Conservation (phyloP, 1,140 invertebrate genomes). For the Elymnias hypermnestra region DNA sequence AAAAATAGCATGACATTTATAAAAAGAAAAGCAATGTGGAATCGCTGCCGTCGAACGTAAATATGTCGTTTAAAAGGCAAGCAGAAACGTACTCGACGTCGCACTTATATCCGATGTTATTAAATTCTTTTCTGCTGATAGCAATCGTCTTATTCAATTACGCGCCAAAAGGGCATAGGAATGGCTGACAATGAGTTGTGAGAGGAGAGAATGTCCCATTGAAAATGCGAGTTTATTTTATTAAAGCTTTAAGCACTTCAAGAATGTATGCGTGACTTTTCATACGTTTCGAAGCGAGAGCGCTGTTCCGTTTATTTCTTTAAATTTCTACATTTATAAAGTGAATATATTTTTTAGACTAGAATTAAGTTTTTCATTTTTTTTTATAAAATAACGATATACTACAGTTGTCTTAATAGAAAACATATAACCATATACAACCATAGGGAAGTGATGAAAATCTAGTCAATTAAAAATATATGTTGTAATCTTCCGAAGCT, state of each 20-base stretch:
- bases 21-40: background rate
- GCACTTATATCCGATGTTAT: constrained; percentile 35
- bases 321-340: too few species aligned
- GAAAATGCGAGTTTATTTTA: constrained; percentile 49
- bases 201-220: constrained; percentile 37
- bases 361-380: too few species aligned
- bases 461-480: too few species aligned
- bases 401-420: too few species aligned
- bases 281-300: constrained; percentile 1
- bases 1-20: too few species aligned
- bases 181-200: constrained; percentile 49
- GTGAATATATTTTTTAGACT: too few species aligned
- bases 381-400: too few species aligned
- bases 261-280: constrained; percentile 30
- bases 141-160: constrained; percentile 62
- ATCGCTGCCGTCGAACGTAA: background rate
- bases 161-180: constrained; percentile 50
- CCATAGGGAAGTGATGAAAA: too few species aligned
- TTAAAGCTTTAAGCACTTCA: constrained; percentile 31
- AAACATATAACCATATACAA: too few species aligned
- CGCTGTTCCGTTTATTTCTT: background rate
- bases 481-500: too few species aligned
- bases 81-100: constrained; percentile 12
- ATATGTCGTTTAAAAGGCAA: constrained; percentile 15
- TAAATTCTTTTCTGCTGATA: constrained; percentile 60